Evolutionary conservation across 2,797 vertebrate genomes (phyloP), one percentile per base, ranked within the genome.

Genomic region (Fundulus diaphanus): DNA sequence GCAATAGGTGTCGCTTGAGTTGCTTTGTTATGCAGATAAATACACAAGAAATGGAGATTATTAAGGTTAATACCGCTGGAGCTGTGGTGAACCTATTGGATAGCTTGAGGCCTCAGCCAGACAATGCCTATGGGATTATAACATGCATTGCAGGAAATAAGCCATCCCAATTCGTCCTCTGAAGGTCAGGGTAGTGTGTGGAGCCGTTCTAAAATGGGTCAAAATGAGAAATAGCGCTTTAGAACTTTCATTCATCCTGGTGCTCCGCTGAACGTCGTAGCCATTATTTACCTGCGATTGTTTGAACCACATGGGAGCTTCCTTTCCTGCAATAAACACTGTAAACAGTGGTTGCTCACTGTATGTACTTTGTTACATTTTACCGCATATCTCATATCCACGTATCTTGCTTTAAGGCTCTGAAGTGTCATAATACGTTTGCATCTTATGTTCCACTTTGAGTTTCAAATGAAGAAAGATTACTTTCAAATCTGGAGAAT

Each of bases 281-380:
- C 68, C 74, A 90, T 92, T 92, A 92, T 87, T 88, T 85, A 90
- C 82, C 42, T 71, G 74, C 70, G 74, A 79, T 82, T 20, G 16
- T 82, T 78, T 73, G 56, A 59, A 67, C 79, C 87, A 73, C 85
- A 77, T 77, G 84, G 89, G 83, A 83, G 73, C 79, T 84, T 81
- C 56, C 56, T 83, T 73, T 81, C 72, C 68, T 70, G 70, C 57
- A 83, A 80, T 89, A 86, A 84, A 90, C 89, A 86, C 70, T 73
- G 76, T 33, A 84, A 85, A 70, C 75, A 78, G 52, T 70, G 68
- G 61, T 65, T 27, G 51, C 74, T 79, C 81, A 75, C 35, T 15
- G 37, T 16, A n/a, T 76, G 59, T 35, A 78, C 42, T 9, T 59
- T 76, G 51, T 15, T 83, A 78, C 59, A 49, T 22, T 66, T 82